These are phyloP conservation scores for Yasuhikotakia modesta DNA, from an alignment of 2,797 vertebrate species.

Conservation along the genomic window DNA sequence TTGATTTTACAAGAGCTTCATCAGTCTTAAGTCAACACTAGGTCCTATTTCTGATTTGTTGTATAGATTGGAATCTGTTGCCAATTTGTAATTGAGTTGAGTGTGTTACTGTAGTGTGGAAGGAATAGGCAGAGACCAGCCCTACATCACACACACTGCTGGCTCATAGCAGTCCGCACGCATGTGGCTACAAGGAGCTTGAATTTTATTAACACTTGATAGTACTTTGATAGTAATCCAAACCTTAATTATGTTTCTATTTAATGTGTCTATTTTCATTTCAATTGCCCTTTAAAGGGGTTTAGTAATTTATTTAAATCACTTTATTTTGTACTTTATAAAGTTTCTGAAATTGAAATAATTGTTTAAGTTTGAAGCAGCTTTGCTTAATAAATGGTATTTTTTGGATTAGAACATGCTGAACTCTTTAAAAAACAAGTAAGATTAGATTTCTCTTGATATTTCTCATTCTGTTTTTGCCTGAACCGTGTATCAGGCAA, in stretches of 20 bases:
- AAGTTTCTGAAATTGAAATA: not conserved
- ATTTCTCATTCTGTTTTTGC: not conserved
- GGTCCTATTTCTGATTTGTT: slow-evolving; percentile 44
- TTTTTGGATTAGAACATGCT: not conserved
- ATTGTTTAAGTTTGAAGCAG: not conserved
- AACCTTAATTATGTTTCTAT: slow-evolving; percentile 13
- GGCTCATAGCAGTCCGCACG: not conserved
- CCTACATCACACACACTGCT: not conserved
- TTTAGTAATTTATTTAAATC: not conserved
- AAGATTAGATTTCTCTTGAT: not conserved
- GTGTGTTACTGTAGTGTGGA: slow-evolving; percentile 32
- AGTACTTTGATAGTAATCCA: slow-evolving; percentile 6
- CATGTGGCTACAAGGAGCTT: not conserved
- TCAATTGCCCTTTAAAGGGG: not conserved
- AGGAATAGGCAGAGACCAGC: slow-evolving; percentile 7
- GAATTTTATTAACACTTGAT: not conserved
- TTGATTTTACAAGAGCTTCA: slow-evolving; percentile 44
- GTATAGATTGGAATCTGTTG: slow-evolving; percentile 33
- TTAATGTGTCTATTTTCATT: not conserved
- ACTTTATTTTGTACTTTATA: not conserved
- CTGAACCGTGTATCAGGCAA: not conserved
- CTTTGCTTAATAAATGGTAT: not conserved
- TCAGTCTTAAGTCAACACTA: slow-evolving; percentile 45
- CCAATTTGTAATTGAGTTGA: slow-evolving; percentile 39
- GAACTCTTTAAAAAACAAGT: not conserved